Evolutionary conservation across 2,888 invertebrate species (phyloP), one percentile per base, ranked within the genome.

Genomic region (Meteorus colon): DNA sequence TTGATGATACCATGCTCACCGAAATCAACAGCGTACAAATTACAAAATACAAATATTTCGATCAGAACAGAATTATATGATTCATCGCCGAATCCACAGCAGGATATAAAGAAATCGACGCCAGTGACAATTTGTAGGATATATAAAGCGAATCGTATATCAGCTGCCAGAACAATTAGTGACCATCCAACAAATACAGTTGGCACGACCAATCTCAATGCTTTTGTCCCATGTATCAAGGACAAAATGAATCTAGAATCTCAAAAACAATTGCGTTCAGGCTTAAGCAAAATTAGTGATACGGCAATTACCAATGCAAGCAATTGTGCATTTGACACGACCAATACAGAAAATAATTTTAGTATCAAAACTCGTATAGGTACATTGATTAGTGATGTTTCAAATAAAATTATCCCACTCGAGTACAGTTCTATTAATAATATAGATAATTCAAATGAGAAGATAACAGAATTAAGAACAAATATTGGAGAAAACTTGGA

Each of bases 61-160:
- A 88, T 89, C 81, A 86, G 88, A 63, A 88, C 86, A 34, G 86
- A 88, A 72, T 77, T 88, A 1, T 88, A 88, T 41, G 85, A 88
- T 80, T 86, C 88, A 3, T 86, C 86, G 16, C 84, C 85, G 10
- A 82, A 80, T 69, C 71, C 80, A 1, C 82, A 83, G n/a, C 82
- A 86, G 4, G 84, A 86, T 12, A 62, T 75, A 1, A 85, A 84
- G 51, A 87, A 84, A 74, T 76, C 55, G n/a, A 81, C 76, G n/a
- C 78, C 81, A 10, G 80, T 81, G 76, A 82, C 77, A 24, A 82
- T 82, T 29, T 82, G 79, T 48, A 80, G 81, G 62, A 79, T 81
- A 16, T 82, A 81, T 37, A 84, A 82, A 72, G 74, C 79, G 12
- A 66, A 74, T 10, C 59, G 77, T 45, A 71, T 59, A 31, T 63